Percentiles rank a stretch among this genome's conserved stretches.
Conservation (phyloP, 2,888 invertebrate genomes). For the Pimpla rufipes region DNA sequence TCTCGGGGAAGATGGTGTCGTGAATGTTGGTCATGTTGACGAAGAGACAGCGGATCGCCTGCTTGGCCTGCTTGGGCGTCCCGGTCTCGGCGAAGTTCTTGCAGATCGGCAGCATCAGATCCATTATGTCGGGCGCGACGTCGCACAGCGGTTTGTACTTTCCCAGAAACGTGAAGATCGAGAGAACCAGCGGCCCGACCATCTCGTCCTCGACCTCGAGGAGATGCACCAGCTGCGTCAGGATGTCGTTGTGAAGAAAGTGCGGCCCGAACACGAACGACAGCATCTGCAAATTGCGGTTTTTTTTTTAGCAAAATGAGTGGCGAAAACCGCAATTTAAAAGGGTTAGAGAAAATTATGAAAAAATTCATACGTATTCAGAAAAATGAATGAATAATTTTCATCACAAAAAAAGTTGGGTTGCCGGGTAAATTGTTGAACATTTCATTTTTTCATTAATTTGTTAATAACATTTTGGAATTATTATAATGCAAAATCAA, state of each 20-base stretch:
- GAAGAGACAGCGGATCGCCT: slow-evolving; percentile 96
- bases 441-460: too few relatives aligned
- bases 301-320: too few relatives aligned
- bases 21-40: slow-evolving; percentile 91
- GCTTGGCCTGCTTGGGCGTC: slow-evolving; percentile 98
- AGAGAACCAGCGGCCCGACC: slow-evolving; percentile 93
- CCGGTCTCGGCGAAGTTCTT: slow-evolving; percentile 95
- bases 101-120: slow-evolving; percentile 93
- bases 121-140: slow-evolving; percentile 91
- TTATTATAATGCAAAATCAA: too few relatives aligned
- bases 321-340: too few relatives aligned
- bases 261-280: slow-evolving; percentile 97
- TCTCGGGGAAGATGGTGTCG: slow-evolving; percentile 93
- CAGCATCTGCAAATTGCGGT: slow-evolving; percentile 87
- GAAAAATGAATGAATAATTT: too few relatives aligned
- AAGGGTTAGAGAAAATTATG: too few relatives aligned
- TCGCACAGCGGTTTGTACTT: slow-evolving; percentile 94
- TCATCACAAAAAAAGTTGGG: too few relatives aligned
- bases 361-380: too few relatives aligned
- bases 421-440: too few relatives aligned
- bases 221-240: slow-evolving; percentile 91
- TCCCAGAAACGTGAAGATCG: slow-evolving; percentile 94
- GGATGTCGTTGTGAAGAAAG: slow-evolving; percentile 94
- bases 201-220: slow-evolving; percentile 93
- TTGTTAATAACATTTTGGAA: too few relatives aligned